Base-by-base conservation (phyloP, 2,113 vertebrate genomes). In the Alosa alosa region DNA sequence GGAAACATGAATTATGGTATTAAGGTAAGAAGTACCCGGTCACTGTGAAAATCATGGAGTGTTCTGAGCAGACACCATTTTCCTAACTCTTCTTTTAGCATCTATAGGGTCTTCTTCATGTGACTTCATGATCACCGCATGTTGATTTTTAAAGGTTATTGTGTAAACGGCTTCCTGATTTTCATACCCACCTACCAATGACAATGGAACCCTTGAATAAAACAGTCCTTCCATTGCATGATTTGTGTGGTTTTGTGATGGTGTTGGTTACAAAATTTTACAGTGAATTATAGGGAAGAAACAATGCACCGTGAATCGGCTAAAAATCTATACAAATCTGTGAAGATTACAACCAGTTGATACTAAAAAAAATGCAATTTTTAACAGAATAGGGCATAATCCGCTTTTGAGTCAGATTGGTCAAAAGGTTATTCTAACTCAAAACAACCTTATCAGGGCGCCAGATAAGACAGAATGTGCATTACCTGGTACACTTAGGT, bases 121-220 rank as follows among this genome's bases (percentile, higher is more conserved):
- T 88, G 86, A 90, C 86, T 90, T 88, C 91, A 90, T 91, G 91
- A 89, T 93, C 92, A 92, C 93, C 93, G 94, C 95, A 94, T 94
- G 94, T 93, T 92, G 88, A 92, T 86, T 91, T 86, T 86, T 87
- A 93, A 88, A 89, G 89, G 93, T 81, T 89, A 82, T 85, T 86
- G 90, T 93, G 91, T 94, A 92, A 93, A 93, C 88, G 87, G 84
- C 88, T 93, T 93, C 91, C 91, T 88, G 78, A 93, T 86, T 78
- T 93, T 93, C 91, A 85, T 94, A 94, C 93, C 85, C 91, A 91
- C 91, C 84, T 91, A 91, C 91, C 90, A 88, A 94, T 94, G 93
- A 95, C 95, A 95, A 78, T 39, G 89, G 87, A 84, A 89, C 89
- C 90, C 92, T 89, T 90, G 91, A 90, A 93, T 55, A 84, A 50